These are phyloP conservation scores for Drosophila tripunctata DNA, from an alignment of 2,888 invertebrate genomes.

Conservation along the genomic window DNA sequence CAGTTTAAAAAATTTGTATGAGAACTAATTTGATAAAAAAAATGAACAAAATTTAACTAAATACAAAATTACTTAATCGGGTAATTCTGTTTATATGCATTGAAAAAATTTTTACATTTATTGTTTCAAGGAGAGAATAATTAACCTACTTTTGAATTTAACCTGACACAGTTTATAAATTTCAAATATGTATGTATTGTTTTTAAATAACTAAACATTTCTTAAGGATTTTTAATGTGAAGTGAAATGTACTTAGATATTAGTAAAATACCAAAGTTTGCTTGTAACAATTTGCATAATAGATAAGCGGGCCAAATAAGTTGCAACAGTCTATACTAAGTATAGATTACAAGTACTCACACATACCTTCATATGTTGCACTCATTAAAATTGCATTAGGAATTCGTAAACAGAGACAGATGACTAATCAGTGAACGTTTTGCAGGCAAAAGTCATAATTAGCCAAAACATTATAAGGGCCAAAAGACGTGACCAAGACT, in stretches of 20 bases:
- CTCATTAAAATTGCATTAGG: slow-evolving; percentile 64
- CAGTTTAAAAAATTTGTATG: too few relatives aligned
- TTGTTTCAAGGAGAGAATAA: too few relatives aligned
- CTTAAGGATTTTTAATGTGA: not conserved
- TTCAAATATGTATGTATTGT: too few relatives aligned
- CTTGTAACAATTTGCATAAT: slow-evolving; percentile 50
- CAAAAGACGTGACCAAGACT: slow-evolving; percentile 27
- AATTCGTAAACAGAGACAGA: slow-evolving; percentile 22
- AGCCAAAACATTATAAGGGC: slow-evolving; percentile 30
- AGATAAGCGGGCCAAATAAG: slow-evolving; percentile 18
- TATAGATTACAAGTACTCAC: slow-evolving; percentile 1
- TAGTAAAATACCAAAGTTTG: not conserved
- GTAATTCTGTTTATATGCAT: too few relatives aligned
- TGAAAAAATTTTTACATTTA: too few relatives aligned
- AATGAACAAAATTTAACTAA: too few relatives aligned
- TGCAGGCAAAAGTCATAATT: slow-evolving; percentile 35
- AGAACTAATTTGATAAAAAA: too few relatives aligned
- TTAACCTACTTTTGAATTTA: too few relatives aligned
- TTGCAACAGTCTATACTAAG: slow-evolving; percentile 2
- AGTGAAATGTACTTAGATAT: not conserved
- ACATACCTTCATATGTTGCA: slow-evolving; percentile 20
- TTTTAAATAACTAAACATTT: not conserved
- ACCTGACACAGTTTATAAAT: too few relatives aligned
- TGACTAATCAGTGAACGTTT: slow-evolving; percentile 3
- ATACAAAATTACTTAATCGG: too few relatives aligned